phyloP scores from a whole-genome alignment of 2,797 vertebrate genomes.

The Pseudocheirus occidentalis region DNA sequence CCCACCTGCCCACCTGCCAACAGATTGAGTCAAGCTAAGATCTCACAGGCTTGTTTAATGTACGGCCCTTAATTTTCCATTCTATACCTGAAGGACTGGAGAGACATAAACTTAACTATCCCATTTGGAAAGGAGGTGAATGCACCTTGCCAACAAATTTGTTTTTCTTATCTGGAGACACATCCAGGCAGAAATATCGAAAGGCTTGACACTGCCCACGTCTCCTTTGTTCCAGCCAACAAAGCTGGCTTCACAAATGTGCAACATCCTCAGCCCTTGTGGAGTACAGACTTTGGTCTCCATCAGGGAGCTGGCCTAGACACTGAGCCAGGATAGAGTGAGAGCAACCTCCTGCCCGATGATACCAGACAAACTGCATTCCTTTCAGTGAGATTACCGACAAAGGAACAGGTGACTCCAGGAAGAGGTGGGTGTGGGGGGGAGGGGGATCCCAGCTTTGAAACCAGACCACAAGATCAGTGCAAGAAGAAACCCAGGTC shows the following conservation, averaged over 20 bases:
- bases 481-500: constrained; percentile 35
- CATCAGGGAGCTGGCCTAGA: constrained; percentile 46
- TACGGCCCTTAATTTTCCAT: neutral
- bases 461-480: constrained; percentile 49
- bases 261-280: neutral
- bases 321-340: constrained; percentile 35
- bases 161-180: no score
- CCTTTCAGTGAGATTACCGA: constrained; percentile 79
- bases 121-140: neutral
- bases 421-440: constrained; percentile 25
- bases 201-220: neutral
- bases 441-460: constrained; percentile 42
- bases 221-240: neutral
- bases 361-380: constrained; percentile 85
- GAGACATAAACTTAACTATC: neutral
- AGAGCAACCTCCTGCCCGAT: constrained; percentile 76
- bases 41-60: neutral
- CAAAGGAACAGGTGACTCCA: constrained; percentile 78
- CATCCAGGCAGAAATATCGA: neutral
- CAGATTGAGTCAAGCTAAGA: neutral
- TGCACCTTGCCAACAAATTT: neutral
- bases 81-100: neutral
- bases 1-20: neutral
- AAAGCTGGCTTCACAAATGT: neutral
- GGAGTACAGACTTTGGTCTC: neutral